Evolutionary conservation across 2,797 vertebrate species (phyloP).

Genomic region (Scyliorhinus canicula): DNA sequence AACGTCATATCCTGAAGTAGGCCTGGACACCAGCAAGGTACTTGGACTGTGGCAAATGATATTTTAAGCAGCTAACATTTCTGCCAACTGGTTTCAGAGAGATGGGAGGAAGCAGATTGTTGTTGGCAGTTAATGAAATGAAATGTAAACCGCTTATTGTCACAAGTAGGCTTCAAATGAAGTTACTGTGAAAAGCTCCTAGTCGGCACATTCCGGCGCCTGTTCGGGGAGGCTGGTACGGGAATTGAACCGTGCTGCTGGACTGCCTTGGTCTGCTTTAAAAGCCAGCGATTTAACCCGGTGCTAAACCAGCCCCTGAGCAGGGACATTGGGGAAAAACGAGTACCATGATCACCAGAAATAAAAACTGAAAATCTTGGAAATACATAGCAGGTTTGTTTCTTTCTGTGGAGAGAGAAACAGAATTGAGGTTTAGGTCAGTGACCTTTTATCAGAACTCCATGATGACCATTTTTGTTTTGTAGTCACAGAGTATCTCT

Average conservation of each 20-base stretch:
- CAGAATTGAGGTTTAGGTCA: not conserved
- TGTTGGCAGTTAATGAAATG: not conserved
- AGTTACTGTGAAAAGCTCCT: no score
- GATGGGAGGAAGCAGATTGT: not conserved
- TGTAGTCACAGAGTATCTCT: not conserved
- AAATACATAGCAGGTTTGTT: not conserved
- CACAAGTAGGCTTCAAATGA: no score
- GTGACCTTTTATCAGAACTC: no score
- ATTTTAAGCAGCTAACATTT: not conserved
- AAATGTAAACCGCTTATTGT: no score
- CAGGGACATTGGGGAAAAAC: not conserved
- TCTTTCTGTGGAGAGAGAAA: not conserved
- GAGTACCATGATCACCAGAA: not conserved
- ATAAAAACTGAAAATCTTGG: not conserved
- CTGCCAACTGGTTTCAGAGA: not conserved
- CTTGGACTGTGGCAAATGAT: not conserved
- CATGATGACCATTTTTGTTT: not conserved
- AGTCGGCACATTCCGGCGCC: no score
- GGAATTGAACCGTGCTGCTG: no score
- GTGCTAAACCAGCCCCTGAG: no score
- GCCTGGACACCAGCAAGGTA: conserved; percentile 1
- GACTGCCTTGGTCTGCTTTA: no score
- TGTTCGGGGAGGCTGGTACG: no score
- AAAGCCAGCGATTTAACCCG: no score
- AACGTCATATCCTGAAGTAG: conserved; percentile 32